Base-by-base conservation (phyloP, 2,113 vertebrate genomes). In the Abramis brama region DNA sequence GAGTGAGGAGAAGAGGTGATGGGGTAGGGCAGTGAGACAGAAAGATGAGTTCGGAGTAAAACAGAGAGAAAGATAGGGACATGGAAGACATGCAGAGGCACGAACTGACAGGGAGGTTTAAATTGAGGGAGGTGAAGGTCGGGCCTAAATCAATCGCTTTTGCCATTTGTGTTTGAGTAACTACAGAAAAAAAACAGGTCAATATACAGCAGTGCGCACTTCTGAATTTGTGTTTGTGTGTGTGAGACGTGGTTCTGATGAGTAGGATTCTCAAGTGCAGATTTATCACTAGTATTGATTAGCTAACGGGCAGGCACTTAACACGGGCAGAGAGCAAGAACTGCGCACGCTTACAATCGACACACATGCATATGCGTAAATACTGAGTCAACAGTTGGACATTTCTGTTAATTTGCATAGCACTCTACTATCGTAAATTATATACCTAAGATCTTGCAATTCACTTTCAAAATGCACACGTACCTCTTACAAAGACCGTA, bases 201-300 rank as follows among this genome's bases (percentile, higher is more conserved):
- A 84, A 84, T 66, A 85, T 60, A 89, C 10, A 79, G 74, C 27
- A 80, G 60, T 80, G 82, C 80, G 15, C 76, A 17, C 15, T 64
- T 83, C 57, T 66, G 50, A 23, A 82, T 62, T 57, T 60, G 68
- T n/a, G 62, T 78, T 66, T 87, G 74, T 87, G 79, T 30, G 27
- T 62, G 87, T 17, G 83, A n/a, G 78, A 75, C 60, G 76, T 59
- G 79, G 64, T 79, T 88, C 81, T 89, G 90, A 91, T 87, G 79
- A 88, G 83, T 76, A 83, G 84, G 86, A 88, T 87, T 89, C 79
- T 89, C 88, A 84, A 87, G 83, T 64, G 76, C 71, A 88, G 85
- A 88, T 90, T 88, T 90, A 88, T 88, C 89, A 88, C 85, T 57
- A 45, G 45, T 88, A 90, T 90, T 90, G 89, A 90, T 90, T 87